Evolutionary conservation across 2,888 invertebrate species (phyloP).

Genomic region (Eurois occulta): DNA sequence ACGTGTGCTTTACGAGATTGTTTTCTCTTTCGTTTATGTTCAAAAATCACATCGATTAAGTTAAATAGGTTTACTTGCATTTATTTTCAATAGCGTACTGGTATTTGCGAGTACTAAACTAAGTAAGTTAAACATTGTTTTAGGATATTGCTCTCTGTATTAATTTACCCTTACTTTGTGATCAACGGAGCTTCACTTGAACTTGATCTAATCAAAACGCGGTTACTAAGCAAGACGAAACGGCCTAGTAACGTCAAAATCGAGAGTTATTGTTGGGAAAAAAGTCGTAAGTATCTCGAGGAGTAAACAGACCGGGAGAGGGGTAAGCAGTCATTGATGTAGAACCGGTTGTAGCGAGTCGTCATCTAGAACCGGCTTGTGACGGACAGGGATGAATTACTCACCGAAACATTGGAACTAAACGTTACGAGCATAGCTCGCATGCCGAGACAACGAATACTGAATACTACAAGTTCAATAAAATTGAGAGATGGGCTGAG

Average conservation of each 20-base stretch:
- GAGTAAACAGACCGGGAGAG: slow-evolving; percentile 79
- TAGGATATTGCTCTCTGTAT: slow-evolving; percentile 15
- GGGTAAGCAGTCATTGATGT: slow-evolving; percentile 88
- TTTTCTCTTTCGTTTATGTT: slow-evolving; percentile 81
- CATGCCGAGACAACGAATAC: slow-evolving; percentile 52
- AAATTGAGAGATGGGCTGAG: slow-evolving; percentile 35
- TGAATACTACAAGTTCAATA: slow-evolving; percentile 31
- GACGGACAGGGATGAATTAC: slow-evolving; percentile 88
- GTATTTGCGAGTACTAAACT: slow-evolving; percentile 23
- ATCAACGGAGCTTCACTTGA: slow-evolving; percentile 3
- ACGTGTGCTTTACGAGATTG: slow-evolving; percentile 83
- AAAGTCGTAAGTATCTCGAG: slow-evolving; percentile 77
- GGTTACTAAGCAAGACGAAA: slow-evolving; percentile 59
- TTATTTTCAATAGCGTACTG: slow-evolving; percentile 45
- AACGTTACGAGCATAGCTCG: slow-evolving; percentile 67
- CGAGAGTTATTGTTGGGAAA: slow-evolving; percentile 81
- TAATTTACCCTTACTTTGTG: slow-evolving; percentile 9
- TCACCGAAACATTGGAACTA: slow-evolving; percentile 73
- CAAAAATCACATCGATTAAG: slow-evolving; percentile 76
- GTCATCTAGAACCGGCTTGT: slow-evolving; percentile 83
- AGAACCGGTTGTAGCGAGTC: slow-evolving; percentile 84
- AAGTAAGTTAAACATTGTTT: slow-evolving; percentile 20
- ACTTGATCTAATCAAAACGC: slow-evolving; percentile 29
- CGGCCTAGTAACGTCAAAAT: slow-evolving; percentile 80
- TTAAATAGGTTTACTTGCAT: slow-evolving; percentile 48